phyloP scores from a whole-genome alignment of 2,797 vertebrate species.

The Thalassophryne amazonica region DNA sequence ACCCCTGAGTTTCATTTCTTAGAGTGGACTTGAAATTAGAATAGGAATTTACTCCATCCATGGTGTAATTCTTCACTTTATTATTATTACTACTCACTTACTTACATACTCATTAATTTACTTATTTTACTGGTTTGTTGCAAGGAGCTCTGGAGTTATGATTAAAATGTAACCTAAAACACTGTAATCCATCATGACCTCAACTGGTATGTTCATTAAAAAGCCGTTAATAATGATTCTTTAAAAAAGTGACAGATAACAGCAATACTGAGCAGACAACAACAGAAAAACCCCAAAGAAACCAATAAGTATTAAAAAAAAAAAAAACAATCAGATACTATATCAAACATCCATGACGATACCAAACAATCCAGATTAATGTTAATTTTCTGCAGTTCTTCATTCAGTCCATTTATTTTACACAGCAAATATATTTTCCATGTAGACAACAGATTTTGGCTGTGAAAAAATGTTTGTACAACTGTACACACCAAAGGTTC shows the following conservation, averaged over 20 bases:
- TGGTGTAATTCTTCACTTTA: too few relatives aligned
- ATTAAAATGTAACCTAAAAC: neutral
- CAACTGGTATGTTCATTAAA: conserved; percentile 1
- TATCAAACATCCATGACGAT: conserved; percentile 26
- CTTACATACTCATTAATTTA: neutral
- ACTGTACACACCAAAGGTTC: conserved; percentile 23
- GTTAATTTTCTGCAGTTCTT: conserved; percentile 39
- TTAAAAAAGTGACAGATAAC: conserved; percentile 1
- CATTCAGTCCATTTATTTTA: conserved; percentile 57
- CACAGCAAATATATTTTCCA: conserved; percentile 63
- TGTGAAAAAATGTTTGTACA: conserved; percentile 13
- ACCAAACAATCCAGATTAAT: conserved; percentile 36
- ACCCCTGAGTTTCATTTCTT: too few relatives aligned
- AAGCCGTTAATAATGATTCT: conserved; percentile 18
- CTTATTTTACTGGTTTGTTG: too few relatives aligned
- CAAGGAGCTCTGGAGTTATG: neutral
- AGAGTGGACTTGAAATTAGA: too few relatives aligned
- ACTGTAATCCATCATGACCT: neutral
- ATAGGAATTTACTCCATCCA: too few relatives aligned
- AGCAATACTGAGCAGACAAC: conserved; percentile 37
- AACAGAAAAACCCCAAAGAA: neutral
- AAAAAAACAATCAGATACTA: too few relatives aligned
- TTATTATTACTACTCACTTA: too few relatives aligned
- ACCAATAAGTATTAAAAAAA: too few relatives aligned
- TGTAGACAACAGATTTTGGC: conserved; percentile 10